Conservation (phyloP, 2,113 vertebrate species). For the Echinops telfairi region DNA sequence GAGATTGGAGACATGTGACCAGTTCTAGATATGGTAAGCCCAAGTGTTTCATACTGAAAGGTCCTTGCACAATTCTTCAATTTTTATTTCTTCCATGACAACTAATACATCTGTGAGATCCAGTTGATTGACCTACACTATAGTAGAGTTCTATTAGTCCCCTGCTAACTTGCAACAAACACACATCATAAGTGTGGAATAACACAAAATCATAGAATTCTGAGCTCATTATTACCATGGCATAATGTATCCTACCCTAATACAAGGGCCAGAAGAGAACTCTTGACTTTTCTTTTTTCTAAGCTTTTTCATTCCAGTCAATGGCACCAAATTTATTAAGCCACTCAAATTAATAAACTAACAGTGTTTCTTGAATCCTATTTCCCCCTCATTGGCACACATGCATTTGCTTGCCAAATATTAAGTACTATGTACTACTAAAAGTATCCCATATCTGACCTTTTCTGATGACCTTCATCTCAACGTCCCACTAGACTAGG, state of each 20-base stretch:
- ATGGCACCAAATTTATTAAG: not conserved
- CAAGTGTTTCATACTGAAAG: not conserved
- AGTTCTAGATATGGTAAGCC: not conserved
- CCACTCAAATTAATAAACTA: not conserved
- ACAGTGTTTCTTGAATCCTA: not conserved
- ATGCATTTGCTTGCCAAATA: not conserved
- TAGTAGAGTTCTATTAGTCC: not conserved
- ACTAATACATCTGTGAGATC: not conserved
- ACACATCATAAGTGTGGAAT: not conserved
- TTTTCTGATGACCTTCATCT: not conserved
- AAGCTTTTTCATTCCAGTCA: not conserved
- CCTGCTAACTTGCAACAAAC: not conserved
- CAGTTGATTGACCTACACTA: not conserved
- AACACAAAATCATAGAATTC: not conserved
- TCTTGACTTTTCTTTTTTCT: not conserved
- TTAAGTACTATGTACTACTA: not conserved
- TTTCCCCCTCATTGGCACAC: not conserved
- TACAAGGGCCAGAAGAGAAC: not conserved
- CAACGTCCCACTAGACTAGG: not conserved
- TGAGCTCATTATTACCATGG: not conserved
- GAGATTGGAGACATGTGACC: not conserved
- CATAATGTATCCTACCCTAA: not conserved
- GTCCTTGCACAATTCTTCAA: not conserved
- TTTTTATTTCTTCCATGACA: not conserved
- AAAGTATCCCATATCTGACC: not conserved